Evolutionary conservation across 1,140 invertebrate species (phyloP).

Genomic region (Brachionus asplanchnoidis): DNA sequence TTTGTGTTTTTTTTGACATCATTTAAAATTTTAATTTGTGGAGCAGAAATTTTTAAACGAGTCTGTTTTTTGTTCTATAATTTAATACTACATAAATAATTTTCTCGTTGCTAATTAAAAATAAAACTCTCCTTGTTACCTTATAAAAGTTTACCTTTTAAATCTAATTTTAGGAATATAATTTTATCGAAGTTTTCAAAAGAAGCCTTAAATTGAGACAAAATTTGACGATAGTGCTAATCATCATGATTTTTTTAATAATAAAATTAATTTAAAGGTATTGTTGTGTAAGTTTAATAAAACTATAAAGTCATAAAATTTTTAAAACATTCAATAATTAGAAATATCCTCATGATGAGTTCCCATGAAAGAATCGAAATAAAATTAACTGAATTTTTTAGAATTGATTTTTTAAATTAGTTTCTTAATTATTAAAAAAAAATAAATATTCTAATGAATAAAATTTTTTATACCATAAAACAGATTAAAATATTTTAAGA

Average conservation of each 20-base stretch:
- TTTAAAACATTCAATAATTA: too few species aligned
- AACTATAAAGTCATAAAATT: too few species aligned
- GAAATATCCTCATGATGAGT: too few species aligned
- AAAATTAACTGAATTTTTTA: too few species aligned
- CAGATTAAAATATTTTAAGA: too few species aligned
- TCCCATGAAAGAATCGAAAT: too few species aligned
- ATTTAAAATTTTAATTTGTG: not conserved
- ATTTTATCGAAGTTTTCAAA: not conserved
- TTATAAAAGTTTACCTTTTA: not conserved
- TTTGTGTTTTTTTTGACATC: slow-evolving; percentile 19
- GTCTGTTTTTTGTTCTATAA: not conserved
- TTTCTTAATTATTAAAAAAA: too few species aligned
- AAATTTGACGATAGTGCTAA: not conserved
- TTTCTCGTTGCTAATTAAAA: not conserved
- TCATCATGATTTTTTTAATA: not conserved
- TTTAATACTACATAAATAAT: not conserved
- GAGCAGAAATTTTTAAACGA: not conserved
- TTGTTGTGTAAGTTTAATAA: too few species aligned
- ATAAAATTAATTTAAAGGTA: too few species aligned
- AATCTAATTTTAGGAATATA: not conserved
- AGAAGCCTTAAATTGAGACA: not conserved
- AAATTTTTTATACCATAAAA: too few species aligned
- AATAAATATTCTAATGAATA: too few species aligned
- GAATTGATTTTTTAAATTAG: too few species aligned
- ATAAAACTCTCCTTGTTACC: not conserved